A percentile compares a stretch with the other conserved stretches of the same genome.
phyloP scores from a whole-genome alignment of 2,113 vertebrate genomes.

The Rousettus leschenaultii region DNA sequence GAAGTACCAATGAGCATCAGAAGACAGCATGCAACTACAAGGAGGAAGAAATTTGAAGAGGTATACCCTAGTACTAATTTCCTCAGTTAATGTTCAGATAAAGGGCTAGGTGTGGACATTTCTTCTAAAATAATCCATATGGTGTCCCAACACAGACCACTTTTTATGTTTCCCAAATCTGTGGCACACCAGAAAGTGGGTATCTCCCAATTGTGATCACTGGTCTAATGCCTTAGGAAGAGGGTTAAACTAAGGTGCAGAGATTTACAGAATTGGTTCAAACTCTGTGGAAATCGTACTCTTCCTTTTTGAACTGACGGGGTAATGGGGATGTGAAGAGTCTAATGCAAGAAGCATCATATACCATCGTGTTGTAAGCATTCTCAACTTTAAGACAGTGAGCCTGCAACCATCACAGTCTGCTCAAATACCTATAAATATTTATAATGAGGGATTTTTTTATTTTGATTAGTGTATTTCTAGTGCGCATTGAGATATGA shows the following conservation, averaged over 20 bases:
- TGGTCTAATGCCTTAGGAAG: neutral
- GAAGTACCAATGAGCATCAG: neutral
- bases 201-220: neutral
- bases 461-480: neutral
- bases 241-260: neutral
- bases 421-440: neutral
- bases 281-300: neutral
- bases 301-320: neutral
- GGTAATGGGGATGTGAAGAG: neutral
- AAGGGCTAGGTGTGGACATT: neutral
- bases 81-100: neutral
- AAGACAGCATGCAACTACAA: neutral
- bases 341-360: neutral
- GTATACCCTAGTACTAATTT: neutral
- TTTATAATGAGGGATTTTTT: neutral
- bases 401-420: neutral
- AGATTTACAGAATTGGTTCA: neutral
- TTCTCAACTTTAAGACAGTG: neutral
- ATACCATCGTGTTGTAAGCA: neutral
- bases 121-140: neutral
- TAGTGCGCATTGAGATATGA: neutral
- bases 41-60: neutral
- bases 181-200: neutral
- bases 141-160: neutral
- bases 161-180: neutral